phyloP scores from a whole-genome alignment of 1,140 invertebrate species.

The Drosophila nasuta region DNA sequence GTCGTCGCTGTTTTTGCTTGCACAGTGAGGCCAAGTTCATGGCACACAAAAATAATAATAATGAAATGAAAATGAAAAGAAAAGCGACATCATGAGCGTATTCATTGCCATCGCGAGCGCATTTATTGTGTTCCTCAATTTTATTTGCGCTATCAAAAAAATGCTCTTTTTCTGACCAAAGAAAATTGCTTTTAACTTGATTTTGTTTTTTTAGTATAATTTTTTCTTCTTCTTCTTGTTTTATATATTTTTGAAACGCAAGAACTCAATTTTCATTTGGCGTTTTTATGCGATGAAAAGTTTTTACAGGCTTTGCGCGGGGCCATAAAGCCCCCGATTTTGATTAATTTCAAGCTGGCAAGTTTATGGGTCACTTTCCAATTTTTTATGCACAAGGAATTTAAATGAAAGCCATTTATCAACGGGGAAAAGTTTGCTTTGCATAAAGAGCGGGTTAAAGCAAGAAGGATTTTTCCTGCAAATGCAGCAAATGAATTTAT shows the following conservation, averaged over 20 bases:
- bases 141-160: slow-evolving; percentile 36
- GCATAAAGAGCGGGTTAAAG: slow-evolving; percentile 18
- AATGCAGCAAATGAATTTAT: too few species aligned
- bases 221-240: slow-evolving; percentile 56
- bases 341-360: slow-evolving; percentile 63
- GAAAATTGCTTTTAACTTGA: slow-evolving; percentile 31
- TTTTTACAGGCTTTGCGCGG: slow-evolving; percentile 40
- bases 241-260: slow-evolving; percentile 14
- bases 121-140: slow-evolving; percentile 38
- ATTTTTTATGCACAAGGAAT: slow-evolving; percentile 40
- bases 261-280: slow-evolving; percentile 16
- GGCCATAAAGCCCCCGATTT: slow-evolving; percentile 49
- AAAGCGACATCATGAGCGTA: slow-evolving; percentile 16
- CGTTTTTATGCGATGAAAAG: slow-evolving; percentile 32
- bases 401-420: slow-evolving; percentile 28
- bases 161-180: slow-evolving; percentile 24
- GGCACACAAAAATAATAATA: slow-evolving; percentile 16
- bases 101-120: slow-evolving; percentile 22
- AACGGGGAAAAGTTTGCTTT: slow-evolving; percentile 13
- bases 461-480: background rate
- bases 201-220: slow-evolving; percentile 10
- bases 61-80: background rate
- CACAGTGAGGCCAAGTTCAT: slow-evolving; percentile 70
- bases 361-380: slow-evolving; percentile 66
- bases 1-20: slow-evolving; percentile 1